Evolutionary conservation across 2,113 vertebrate genomes (phyloP), one percentile per base, ranked within the genome.

Genomic region (Clarias gariepinus): DNA sequence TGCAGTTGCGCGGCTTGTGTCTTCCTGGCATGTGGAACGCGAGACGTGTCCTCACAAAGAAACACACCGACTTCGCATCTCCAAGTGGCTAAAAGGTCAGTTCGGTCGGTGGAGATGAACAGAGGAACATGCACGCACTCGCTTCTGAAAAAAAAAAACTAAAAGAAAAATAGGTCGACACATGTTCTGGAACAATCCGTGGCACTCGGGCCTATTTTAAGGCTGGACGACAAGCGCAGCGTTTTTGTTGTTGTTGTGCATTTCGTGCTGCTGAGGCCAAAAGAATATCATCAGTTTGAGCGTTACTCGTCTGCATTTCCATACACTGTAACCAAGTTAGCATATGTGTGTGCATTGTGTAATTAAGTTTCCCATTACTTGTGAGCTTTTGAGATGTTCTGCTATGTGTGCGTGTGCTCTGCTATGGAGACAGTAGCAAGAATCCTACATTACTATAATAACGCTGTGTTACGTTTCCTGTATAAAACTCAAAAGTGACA

Each of bases 81-180:
- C 89, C 91, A 90, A 91, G 89, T 89, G 89, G 86, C 90, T 85
- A 82, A 91, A 92, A 93, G 92, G 93, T 91, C 85, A 89, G 87
- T 76, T 47, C 41, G 78, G 28, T 71, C 88, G 78, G 55, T 3
- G 7, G 91, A 91, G 88, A 92, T 90, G 93, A 91, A 93, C 86
- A 86, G 41, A 86, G 82, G 88, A 36, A 58, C 85, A 76, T 5
- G 30, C 81, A 41, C 86, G 53, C 76, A 47, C 36, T 52, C 47
- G 47, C 47, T 47, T 83, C 66, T 86, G 85, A 89, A 93, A 47
- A 47, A 47, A 36, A 3, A 41, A 41, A 8, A n/a, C n/a, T n/a
- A n/a, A n/a, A n/a, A n/a, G n/a, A n/a, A 47, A 47, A 94, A 81
- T 93, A 83, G 91, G 93, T 94, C 92, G 92, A 87, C 87, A 86